Evolutionary conservation across 2,113 vertebrate species (phyloP).

Genomic region (Malurus cyaneus): DNA sequence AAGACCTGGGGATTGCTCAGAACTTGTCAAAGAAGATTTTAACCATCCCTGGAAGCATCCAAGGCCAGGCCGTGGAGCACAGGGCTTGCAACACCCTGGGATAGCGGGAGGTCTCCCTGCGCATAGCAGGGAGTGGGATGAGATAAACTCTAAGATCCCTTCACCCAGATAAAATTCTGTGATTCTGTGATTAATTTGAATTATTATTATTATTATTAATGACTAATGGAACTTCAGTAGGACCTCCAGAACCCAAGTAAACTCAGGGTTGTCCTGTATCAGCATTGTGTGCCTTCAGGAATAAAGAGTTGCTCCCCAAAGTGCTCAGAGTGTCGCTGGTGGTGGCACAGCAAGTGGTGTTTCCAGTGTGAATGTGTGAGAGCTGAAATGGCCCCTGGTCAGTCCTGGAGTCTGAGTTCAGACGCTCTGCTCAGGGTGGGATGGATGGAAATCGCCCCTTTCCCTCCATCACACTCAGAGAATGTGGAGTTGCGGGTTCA

Average conservation of each 20-base stretch:
- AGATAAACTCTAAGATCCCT: rapidly evolving
- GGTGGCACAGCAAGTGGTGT: background rate
- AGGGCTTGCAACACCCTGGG: background rate
- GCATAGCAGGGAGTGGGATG: background rate
- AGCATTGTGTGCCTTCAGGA: background rate
- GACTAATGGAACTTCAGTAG: background rate
- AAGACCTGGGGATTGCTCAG: background rate
- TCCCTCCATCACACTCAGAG: background rate
- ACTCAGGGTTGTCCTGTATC: background rate
- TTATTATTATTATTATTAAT: background rate
- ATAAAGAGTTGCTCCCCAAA: background rate
- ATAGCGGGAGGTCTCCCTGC: background rate
- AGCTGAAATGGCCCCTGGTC: too few species aligned
- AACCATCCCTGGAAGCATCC: background rate
- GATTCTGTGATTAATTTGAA: background rate
- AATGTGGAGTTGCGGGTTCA: background rate
- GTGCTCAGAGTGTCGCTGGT: background rate
- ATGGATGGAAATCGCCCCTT: background rate
- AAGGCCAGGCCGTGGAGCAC: background rate
- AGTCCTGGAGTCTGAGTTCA: background rate
- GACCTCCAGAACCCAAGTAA: background rate
- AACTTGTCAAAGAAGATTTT: background rate
- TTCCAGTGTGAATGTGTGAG: background rate
- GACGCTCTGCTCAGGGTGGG: background rate
- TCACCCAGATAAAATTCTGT: background rate